Evolutionary conservation across 2,888 invertebrate genomes (phyloP), one percentile per base, ranked within the genome.

Genomic region (Anthoptus insignis): DNA sequence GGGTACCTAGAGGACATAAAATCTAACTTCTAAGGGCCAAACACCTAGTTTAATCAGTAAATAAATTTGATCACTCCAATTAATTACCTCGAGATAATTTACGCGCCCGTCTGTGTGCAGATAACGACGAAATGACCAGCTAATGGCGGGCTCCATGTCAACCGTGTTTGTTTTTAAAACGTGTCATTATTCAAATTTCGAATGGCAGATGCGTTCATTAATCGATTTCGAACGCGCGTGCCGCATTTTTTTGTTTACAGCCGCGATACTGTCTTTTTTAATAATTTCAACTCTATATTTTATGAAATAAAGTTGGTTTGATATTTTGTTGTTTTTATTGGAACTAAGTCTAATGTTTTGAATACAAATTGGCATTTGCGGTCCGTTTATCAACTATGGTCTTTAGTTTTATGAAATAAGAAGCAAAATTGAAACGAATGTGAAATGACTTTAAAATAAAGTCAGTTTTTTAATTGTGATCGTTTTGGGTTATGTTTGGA

Each of bases 101-200:
- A 59, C 52, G 27, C 29, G 59, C 16, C 24, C 21, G 37, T 52
- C 37, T 7, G 47, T 47, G 9, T 79, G 82, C 81, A 82, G 84
- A 82, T 83, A 84, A 79, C 76, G 70, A 75, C 73, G 75, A 75
- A 73, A 70, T 72, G 73, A 74, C 71, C 73, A 39, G 67, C 71
- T 87, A 88, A 89, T 87, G 82, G 80, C 77, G 68, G 79, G 77
- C 73, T 81, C 74, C 76, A 72, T 83, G 81, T 80, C 85, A 76
- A 76, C 76, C 77, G 80, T 78, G 81, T 87, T 83, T 86, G 82
- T 81, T 83, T 81, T 81, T 81, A 76, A 81, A 82, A 83, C 83
- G 80, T 82, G 84, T 88, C 85, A 91, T 91, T 91, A 91, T 89
- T 91, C 82, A 90, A 91, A 91, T 88, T 88, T 87, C 70, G 86